Percentiles rank a stretch among this genome's conserved stretches.
phyloP scores from a whole-genome alignment of 1,140 invertebrate species.

The Melitaea cinxia region DNA sequence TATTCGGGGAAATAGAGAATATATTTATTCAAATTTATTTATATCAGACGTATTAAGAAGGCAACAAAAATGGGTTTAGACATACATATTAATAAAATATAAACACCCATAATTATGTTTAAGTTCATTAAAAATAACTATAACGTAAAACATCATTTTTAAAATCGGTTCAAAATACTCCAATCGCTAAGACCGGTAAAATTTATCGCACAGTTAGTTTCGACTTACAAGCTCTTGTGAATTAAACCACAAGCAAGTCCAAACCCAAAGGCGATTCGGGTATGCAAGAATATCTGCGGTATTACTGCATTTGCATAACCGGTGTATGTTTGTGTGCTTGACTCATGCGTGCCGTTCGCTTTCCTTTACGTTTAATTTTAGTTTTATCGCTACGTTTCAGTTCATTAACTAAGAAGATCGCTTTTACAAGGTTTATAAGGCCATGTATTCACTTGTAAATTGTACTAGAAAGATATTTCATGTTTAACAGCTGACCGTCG shows the following conservation, averaged over 20 bases:
- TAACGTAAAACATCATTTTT: too few relatives aligned
- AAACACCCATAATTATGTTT: too few relatives aligned
- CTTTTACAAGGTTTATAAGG: constrained; percentile 1
- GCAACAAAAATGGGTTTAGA: too few relatives aligned
- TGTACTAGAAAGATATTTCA: background rate
- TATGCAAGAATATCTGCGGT: constrained; percentile 1
- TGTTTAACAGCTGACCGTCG: too few relatives aligned
- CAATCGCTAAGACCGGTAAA: too few relatives aligned
- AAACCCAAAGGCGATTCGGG: background rate
- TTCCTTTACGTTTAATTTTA: constrained; percentile 20
- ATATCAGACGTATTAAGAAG: too few relatives aligned
- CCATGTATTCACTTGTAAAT: background rate
- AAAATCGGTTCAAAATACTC: too few relatives aligned
- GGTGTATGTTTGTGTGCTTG: constrained; percentile 32
- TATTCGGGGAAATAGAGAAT: too few relatives aligned
- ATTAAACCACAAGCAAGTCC: background rate
- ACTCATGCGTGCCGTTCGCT: constrained; percentile 26
- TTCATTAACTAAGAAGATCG: constrained; percentile 3
- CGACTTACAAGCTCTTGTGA: background rate
- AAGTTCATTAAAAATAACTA: too few relatives aligned
- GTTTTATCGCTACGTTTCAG: constrained; percentile 19
- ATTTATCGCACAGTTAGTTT: too few relatives aligned
- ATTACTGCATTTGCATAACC: constrained; percentile 49
- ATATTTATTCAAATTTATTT: too few relatives aligned
- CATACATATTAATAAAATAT: too few relatives aligned